A percentile compares a stretch with the other conserved stretches of the same genome.
phyloP scores from a whole-genome alignment of 1,140 invertebrate species.

The Epicauta chinensis region DNA sequence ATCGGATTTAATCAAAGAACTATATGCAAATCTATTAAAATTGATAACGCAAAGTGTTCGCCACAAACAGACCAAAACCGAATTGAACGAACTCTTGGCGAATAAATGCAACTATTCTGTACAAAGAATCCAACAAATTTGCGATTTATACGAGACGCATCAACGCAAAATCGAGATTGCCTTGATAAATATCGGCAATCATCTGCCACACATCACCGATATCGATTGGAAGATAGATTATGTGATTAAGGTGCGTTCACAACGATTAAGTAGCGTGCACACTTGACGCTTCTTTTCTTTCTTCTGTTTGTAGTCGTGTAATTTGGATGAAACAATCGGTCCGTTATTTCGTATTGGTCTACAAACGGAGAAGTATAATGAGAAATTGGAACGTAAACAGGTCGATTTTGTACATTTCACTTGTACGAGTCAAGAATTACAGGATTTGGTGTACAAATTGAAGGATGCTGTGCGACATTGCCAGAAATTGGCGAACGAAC shows the following conservation, averaged over 20 bases:
- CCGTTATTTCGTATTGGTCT: constrained; percentile 45
- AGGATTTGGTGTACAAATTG: constrained; percentile 60
- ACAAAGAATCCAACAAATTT: constrained; percentile 38
- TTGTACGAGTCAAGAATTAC: constrained; percentile 55
- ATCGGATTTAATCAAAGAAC: constrained; percentile 42
- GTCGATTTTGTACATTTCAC: constrained; percentile 50
- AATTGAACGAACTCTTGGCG: constrained; percentile 36
- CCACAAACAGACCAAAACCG: constrained; percentile 39
- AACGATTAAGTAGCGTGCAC: too few species aligned
- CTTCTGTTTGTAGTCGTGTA: constrained; percentile 43
- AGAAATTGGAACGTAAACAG: constrained; percentile 43
- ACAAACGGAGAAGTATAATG: constrained; percentile 36
- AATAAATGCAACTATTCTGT: constrained; percentile 33
- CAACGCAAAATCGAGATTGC: constrained; percentile 39
- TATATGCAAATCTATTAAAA: constrained; percentile 42
- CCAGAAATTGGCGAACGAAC: constrained; percentile 45
- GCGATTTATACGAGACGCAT: constrained; percentile 39
- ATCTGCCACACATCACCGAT: constrained; percentile 56
- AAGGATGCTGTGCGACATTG: constrained; percentile 57
- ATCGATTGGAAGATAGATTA: constrained; percentile 60
- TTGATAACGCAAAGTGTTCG: constrained; percentile 44
- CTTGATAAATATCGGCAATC: constrained; percentile 45
- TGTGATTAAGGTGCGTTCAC: constrained; percentile 46
- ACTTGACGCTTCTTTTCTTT: constrained; percentile 5
- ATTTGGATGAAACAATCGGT: constrained; percentile 37